phyloP scores from a whole-genome alignment of 2,888 invertebrate genomes.

The Himalopsyche kuldschensis region DNA sequence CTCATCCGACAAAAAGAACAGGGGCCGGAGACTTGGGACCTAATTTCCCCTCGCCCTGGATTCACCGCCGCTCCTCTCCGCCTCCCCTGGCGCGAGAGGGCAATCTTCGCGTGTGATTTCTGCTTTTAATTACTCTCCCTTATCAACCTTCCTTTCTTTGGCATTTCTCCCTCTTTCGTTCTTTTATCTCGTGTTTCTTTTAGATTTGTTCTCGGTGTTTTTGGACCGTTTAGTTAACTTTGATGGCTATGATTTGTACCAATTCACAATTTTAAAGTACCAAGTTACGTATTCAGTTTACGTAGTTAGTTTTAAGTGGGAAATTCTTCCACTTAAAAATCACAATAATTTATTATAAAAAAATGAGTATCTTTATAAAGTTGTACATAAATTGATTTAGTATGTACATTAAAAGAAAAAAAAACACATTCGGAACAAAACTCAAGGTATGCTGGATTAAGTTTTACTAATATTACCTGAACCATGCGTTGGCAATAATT shows the following conservation, averaged over 20 bases:
- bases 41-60: constrained; percentile 13
- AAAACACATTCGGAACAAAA: no score
- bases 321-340: no score
- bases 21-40: constrained; percentile 19
- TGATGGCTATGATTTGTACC: neutral
- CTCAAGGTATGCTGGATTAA: no score
- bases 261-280: neutral
- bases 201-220: neutral
- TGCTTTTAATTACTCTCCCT: constrained; percentile 42
- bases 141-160: constrained; percentile 45
- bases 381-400: no score
- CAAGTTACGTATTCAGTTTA: neutral
- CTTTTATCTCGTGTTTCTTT: constrained; percentile 9
- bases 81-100: constrained; percentile 40
- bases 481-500: no score
- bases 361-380: no score
- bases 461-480: no score
- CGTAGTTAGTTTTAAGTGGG: neutral
- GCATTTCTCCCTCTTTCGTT: constrained; percentile 12
- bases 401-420: no score
- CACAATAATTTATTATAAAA: no score
- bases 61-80: constrained; percentile 15
- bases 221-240: neutral
- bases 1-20: constrained; percentile 23
- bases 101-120: constrained; percentile 48